phyloP scores from a whole-genome alignment of 1,140 invertebrate genomes.

The Diabrotica undecimpunctata region DNA sequence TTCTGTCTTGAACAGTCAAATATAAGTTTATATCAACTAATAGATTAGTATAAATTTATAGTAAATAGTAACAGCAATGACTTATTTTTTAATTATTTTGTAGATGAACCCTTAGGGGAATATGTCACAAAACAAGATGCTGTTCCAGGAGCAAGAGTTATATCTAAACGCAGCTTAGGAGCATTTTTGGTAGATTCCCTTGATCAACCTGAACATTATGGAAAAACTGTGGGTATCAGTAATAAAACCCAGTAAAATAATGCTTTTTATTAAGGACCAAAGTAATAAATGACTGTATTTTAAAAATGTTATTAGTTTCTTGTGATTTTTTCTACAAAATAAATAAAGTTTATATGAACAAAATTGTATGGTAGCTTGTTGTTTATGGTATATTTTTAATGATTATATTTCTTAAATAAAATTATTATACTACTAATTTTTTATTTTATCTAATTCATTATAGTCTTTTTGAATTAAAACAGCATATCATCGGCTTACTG shows the following conservation, averaged over 20 bases:
- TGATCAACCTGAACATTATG: conserved; percentile 62
- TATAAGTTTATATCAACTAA: neutral
- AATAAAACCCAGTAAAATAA: conserved; percentile 22
- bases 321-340: no score
- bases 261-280: neutral
- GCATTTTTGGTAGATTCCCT: conserved; percentile 71
- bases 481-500: no score
- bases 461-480: no score
- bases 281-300: no score
- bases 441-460: no score
- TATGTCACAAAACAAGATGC: conserved; percentile 57
- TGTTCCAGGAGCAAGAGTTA: conserved; percentile 61
- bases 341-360: no score
- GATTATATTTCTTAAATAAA: no score
- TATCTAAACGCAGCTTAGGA: conserved; percentile 74
- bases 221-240: conserved; percentile 62
- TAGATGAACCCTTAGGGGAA: conserved; percentile 56
- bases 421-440: no score
- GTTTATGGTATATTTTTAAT: no score
- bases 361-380: no score
- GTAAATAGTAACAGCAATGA: neutral
- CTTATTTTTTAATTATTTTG: conserved; percentile 29
- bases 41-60: no score
- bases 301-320: no score
- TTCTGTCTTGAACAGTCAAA: neutral